Percentiles rank a stretch among this genome's conserved stretches.
Evolutionary conservation across 2,113 vertebrate genomes (phyloP).

Genomic region (Cinclus mexicanus): DNA sequence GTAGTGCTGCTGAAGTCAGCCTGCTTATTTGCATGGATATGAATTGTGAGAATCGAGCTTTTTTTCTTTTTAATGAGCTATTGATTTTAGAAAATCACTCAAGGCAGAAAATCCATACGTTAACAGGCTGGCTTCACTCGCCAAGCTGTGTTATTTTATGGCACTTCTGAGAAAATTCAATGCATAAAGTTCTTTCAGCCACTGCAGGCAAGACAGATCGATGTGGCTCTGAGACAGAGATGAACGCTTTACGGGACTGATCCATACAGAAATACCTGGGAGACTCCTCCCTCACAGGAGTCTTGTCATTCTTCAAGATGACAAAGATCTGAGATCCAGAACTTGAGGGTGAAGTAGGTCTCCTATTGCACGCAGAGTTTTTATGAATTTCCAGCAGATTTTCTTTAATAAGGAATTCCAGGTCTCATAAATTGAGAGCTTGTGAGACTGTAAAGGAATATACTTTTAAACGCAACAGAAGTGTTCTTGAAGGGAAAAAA

Average conservation of each 20-base stretch:
- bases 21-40: constrained; percentile 2
- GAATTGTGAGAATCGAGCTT: neutral
- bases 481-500: neutral
- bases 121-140: neutral
- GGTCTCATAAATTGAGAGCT: neutral
- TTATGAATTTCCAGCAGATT: neutral
- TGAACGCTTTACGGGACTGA: neutral
- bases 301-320: neutral
- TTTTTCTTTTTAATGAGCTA: constrained; percentile 42
- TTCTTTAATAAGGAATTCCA: neutral
- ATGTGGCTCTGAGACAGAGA: neutral
- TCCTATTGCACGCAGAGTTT: neutral
- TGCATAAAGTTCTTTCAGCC: neutral
- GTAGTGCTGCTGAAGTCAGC: neutral
- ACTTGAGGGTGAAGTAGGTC: neutral
- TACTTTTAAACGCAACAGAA: neutral
- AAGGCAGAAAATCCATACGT: constrained; percentile 32
- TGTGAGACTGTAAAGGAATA: neutral
- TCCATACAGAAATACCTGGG: neutral
- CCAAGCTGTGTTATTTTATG: neutral
- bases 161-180: neutral
- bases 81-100: constrained; percentile 41
- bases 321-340: neutral
- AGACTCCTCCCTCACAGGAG: neutral
- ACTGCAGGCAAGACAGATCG: neutral